Base-by-base conservation (phyloP, 2,888 invertebrate species). In the Sisyra terminalis region DNA sequence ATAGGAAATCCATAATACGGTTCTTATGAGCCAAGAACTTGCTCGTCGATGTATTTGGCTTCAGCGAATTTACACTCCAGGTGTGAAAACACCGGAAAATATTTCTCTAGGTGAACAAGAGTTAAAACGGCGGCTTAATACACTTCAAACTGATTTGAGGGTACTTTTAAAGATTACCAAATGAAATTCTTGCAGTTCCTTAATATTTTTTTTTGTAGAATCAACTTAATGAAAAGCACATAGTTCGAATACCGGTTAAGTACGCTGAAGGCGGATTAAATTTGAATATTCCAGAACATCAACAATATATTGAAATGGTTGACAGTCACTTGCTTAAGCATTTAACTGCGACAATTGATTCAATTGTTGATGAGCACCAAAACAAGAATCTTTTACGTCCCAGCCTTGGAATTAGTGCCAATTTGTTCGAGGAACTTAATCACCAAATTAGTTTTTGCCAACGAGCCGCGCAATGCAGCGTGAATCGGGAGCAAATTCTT, bases 31-130 rank as follows among this genome's bases (percentile, higher is more conserved):
- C 52, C 76, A 78, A 53, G 84, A 85, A 56, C 68, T 83, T 43
- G 81, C 83, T 2, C 75, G 81, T 50, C 71, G 83, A 44, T 84
- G 84, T 55, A 73, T 86, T 53, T 86, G 86, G 85, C 71, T 84
- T 57, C 78, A 79, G 51, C 70, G 81, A 39, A 66, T 67, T 5
- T 67, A 65, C 53, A 66, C 62, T 10, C 66, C 67, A 24, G 72
- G 73, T 3, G 71, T 70, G 3, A 67, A 66, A 48, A 66, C 67
- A 15, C 71, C 72, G 34, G 69, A 70, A 8, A 67, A 67, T 47
- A 67, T 73, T 49, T 61, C 64, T 29, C 61, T 65, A 0, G 60
- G 63, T 9, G 75, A 78, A 40, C 64, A 67, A 17, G 84, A 85
- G 61, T 71, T 80, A 47, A 70, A 73, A 55, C 66, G 83, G 34